These are phyloP conservation scores for Mya arenaria DNA, from an alignment of 1,140 invertebrate genomes.

Conservation along the genomic window DNA sequence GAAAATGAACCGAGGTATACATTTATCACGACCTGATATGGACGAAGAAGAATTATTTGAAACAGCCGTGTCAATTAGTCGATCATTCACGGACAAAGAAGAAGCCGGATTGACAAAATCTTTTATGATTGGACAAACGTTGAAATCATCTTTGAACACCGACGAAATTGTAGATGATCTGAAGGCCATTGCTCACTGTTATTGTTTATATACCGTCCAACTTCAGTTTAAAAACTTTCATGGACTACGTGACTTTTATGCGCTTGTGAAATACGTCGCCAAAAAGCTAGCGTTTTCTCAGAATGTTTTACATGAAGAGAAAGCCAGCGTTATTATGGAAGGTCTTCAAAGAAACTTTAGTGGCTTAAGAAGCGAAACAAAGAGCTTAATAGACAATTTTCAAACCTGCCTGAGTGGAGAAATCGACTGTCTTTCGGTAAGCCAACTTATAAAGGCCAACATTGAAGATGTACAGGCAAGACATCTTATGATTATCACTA, in stretches of 20 bases:
- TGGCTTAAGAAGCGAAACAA: constrained; percentile 60
- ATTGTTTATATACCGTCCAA: constrained; percentile 53
- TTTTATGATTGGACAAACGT: background rate
- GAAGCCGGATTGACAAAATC: background rate
- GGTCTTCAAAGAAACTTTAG: constrained; percentile 69
- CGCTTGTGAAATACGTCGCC: constrained; percentile 70
- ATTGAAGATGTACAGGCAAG: constrained; percentile 53
- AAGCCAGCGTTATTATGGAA: constrained; percentile 7
- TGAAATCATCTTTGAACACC: background rate
- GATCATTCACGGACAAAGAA: constrained; percentile 3
- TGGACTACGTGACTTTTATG: constrained; percentile 73
- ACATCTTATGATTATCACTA: constrained; percentile 67
- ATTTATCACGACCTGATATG: constrained; percentile 63
- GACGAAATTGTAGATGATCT: constrained; percentile 19
- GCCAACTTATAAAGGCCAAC: constrained; percentile 63
- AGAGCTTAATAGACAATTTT: constrained; percentile 34
- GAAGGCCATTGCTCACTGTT: constrained; percentile 59
- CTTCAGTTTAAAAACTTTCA: constrained; percentile 70
- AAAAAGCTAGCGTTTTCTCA: background rate
- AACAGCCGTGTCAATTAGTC: constrained; percentile 47
- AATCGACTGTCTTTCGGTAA: background rate
- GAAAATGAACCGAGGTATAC: constrained; percentile 70
- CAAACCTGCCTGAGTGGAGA: background rate
- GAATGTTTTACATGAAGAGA: background rate
- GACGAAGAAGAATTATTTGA: constrained; percentile 53